phyloP scores from a whole-genome alignment of 1,140 invertebrate genomes.

The Brachionus koreanus region DNA sequence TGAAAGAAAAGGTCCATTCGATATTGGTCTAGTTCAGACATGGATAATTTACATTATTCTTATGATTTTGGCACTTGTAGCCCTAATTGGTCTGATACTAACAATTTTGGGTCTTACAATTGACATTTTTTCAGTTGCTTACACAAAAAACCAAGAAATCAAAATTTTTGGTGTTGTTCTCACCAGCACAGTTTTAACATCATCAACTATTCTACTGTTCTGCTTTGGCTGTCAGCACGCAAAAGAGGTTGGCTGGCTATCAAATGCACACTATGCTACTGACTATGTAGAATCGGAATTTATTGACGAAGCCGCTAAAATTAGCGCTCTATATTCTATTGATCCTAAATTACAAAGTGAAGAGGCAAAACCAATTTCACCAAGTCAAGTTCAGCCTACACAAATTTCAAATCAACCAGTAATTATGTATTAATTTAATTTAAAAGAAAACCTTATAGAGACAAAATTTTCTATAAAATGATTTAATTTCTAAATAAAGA shows the following conservation, averaged over 20 bases:
- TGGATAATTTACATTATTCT: conserved; percentile 41
- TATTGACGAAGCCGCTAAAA: conserved; percentile 1
- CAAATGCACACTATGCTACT: not conserved
- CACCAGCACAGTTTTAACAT: conserved; percentile 30
- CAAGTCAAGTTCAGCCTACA: not conserved
- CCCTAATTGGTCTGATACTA: not conserved
- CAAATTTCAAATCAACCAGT: not conserved
- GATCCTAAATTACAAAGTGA: conserved; percentile 24
- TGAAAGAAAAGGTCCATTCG: conserved; percentile 28
- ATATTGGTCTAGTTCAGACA: conserved; percentile 6
- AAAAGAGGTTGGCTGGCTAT: conserved; percentile 14
- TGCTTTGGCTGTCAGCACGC: conserved; percentile 35
- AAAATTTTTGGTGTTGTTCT: conserved; percentile 32
- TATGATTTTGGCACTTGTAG: not conserved
- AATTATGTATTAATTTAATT: not conserved
- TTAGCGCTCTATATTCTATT: conserved; percentile 24
- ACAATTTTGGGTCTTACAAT: not conserved
- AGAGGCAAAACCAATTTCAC: not conserved
- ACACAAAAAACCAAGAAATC: not conserved
- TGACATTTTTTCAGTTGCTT: not conserved
- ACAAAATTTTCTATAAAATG: not conserved
- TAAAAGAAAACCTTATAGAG: not conserved
- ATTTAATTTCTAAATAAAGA: not conserved
- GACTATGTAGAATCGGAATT: not conserved
- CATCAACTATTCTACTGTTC: not conserved